Conservation (phyloP, 2,888 invertebrate genomes). For the Strigamia transsilvanica region DNA sequence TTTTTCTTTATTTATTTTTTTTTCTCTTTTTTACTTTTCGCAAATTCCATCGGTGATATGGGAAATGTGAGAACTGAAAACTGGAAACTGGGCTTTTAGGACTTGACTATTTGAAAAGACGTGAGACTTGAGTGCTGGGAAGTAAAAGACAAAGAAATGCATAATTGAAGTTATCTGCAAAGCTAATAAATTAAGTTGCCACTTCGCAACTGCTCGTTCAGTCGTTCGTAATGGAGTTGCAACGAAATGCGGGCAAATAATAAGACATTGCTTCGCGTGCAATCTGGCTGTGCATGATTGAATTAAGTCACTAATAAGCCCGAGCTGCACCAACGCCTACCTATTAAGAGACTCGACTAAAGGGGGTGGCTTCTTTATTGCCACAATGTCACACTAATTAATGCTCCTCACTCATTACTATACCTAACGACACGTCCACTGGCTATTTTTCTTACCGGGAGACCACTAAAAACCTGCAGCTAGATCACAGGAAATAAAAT, state of each 20-base stretch:
- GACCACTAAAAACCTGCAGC: not conserved
- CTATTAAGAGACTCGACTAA: conserved; percentile 27
- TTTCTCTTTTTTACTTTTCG: too few relatives aligned
- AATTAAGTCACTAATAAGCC: conserved; percentile 43
- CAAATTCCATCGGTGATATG: too few relatives aligned
- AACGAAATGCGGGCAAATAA: conserved; percentile 39
- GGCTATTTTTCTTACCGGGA: conserved; percentile 14
- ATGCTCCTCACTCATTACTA: conserved; percentile 29
- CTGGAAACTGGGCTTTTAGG: too few relatives aligned
- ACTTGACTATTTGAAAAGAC: too few relatives aligned
- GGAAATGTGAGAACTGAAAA: too few relatives aligned
- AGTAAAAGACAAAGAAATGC: not conserved
- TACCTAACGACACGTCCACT: conserved; percentile 31
- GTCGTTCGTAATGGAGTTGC: conserved; percentile 35
- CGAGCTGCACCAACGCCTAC: conserved; percentile 34
- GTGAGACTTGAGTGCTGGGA: not conserved
- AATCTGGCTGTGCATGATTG: conserved; percentile 39
- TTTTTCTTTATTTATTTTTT: too few relatives aligned
- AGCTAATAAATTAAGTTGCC: conserved; percentile 37
- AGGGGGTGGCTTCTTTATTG: conserved; percentile 35
- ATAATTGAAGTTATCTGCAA: conserved; percentile 43
- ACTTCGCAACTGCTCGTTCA: conserved; percentile 21
- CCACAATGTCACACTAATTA: conserved; percentile 42
- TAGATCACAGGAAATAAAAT: not conserved
- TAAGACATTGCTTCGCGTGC: conserved; percentile 37